Evolutionary conservation across 2,888 invertebrate species (phyloP), one percentile per base, ranked within the genome.

Genomic region (Pelosia muscerda): DNA sequence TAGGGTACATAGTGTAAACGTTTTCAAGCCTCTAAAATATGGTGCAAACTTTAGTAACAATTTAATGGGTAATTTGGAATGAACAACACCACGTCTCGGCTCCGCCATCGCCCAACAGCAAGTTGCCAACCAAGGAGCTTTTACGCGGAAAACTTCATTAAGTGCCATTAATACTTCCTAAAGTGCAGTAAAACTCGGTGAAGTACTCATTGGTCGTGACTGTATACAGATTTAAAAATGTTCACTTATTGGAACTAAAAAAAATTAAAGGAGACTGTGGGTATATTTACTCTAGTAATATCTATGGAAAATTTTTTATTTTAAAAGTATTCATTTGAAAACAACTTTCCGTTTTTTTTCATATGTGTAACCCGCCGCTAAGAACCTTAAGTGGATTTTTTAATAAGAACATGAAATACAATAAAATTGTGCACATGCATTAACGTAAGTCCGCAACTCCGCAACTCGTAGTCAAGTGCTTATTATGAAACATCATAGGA

Each of bases 181-280:
- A 90, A 91, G 87, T 88, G 88, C 89, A 89, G 87, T 91, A 88
- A 91, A 79, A 90, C 83, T 82, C 77, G 81, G 78, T 81, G 83
- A 86, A 88, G 82, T 81, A 79, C 79, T 87, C 88, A 88, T 91
- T 88, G 88, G 86, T 87, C 80, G 84, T 83, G 79, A 71, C 78
- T 77, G 77, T 78, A 74, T 72, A 75, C 79, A 80, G 78, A 81
- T 83, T 86, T 82, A 77, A 72, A 76, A 78, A 73, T 79, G 72
- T 63, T 73, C 63, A 80, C 70, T 65, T 69, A 76, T 79, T 73
- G 71, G 79, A 83, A 78, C 69, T 80, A 76, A 68, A 74, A 75
- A 77, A 42, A 42, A n/a, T n/a, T n/a, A n/a, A n/a, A n/a, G n/a
- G n/a, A n/a, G n/a, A n/a, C n/a, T n/a, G n/a, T n/a, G n/a, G n/a